Percentiles rank a stretch among this genome's conserved stretches.
Evolutionary conservation across 2,797 vertebrate genomes (phyloP).

Genomic region (Lerista edwardsae): DNA sequence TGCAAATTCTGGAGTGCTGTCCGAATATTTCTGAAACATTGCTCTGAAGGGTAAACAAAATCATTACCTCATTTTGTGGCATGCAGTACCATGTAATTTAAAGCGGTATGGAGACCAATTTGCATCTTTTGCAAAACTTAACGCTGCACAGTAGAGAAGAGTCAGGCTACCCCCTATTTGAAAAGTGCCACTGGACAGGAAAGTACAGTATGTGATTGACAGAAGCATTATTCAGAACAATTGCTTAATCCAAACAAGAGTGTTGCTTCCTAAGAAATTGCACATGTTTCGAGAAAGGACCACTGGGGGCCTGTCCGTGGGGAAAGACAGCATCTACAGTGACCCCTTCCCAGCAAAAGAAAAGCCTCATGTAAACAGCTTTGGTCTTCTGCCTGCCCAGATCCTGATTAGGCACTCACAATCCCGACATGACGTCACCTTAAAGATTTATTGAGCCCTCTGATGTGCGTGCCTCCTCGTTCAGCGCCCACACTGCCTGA

Average conservation of each 20-base stretch:
- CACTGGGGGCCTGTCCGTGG: not conserved
- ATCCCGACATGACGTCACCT: too few relatives aligned
- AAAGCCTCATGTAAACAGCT: not conserved
- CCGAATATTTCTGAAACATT: not conserved
- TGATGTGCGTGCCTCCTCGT: too few relatives aligned
- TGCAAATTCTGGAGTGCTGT: not conserved
- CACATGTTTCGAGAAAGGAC: slow-evolving; percentile 7
- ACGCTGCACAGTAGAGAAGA: not conserved
- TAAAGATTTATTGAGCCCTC: too few relatives aligned
- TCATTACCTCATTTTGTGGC: not conserved
- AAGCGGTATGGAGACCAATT: not conserved
- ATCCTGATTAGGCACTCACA: too few relatives aligned
- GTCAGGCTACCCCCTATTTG: not conserved
- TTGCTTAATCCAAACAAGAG: slow-evolving; percentile 29
- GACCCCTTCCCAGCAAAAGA: too few relatives aligned
- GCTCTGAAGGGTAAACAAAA: not conserved
- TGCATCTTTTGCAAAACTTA: not conserved
- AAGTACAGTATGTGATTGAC: slow-evolving; percentile 22
- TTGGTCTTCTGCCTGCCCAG: too few relatives aligned
- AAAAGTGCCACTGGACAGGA: slow-evolving; percentile 39
- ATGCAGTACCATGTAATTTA: not conserved
- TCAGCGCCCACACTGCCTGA: too few relatives aligned
- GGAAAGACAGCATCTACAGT: not conserved
- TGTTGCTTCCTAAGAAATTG: slow-evolving; percentile 12
- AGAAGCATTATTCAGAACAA: slow-evolving; percentile 45